These are phyloP conservation scores for Chiloscyllium punctatum DNA, from an alignment of 2,797 vertebrate genomes.

Conservation along the genomic window DNA sequence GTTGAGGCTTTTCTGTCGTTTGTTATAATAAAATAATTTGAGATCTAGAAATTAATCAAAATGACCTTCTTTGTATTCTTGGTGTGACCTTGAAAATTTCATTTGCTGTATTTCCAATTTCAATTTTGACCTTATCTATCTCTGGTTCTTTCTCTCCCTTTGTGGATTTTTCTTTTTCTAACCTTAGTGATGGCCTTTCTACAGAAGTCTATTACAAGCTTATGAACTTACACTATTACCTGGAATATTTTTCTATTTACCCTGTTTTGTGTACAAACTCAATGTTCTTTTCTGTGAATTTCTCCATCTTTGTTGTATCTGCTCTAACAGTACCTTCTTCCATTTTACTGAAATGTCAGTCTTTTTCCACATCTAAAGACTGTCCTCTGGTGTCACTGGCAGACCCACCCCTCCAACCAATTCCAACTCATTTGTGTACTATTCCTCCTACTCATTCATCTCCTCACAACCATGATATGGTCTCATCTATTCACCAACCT, in stretches of 20 bases:
- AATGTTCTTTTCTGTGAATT: background rate
- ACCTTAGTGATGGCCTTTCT: background rate
- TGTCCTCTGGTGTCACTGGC: background rate
- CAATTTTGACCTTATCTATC: background rate
- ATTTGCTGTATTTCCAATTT: background rate
- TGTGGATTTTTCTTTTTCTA: background rate
- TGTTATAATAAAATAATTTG: background rate
- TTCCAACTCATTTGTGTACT: background rate
- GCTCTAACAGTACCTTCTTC: background rate
- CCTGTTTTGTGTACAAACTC: background rate
- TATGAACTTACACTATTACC: background rate
- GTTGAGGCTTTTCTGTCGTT: background rate
- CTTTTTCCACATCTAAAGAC: background rate
- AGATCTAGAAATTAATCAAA: background rate
- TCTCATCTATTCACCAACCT: background rate
- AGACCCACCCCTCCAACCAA: too few species aligned
- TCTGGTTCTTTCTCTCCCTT: background rate
- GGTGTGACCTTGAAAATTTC: background rate
- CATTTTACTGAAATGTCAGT: background rate
- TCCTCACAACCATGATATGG: background rate
- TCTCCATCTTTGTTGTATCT: background rate
- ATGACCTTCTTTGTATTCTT: background rate
- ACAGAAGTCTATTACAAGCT: background rate
- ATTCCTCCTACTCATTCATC: background rate
- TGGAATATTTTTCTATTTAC: background rate